Base-by-base conservation (phyloP, 30 jellyfish, hydroid and myxozoan species). In the Cassiopea xamachana region DNA sequence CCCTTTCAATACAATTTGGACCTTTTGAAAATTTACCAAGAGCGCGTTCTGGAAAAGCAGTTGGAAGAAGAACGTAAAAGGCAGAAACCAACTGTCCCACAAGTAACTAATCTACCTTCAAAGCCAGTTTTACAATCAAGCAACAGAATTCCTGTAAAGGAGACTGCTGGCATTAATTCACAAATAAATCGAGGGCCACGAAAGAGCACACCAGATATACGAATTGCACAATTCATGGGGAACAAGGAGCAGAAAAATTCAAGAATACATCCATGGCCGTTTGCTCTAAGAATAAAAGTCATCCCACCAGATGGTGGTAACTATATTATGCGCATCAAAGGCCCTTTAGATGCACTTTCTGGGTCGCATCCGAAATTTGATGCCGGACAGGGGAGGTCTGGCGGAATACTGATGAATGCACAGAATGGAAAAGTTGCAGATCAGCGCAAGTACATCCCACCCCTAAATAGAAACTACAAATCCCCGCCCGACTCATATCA, bases 301-400 rank as follows among this genome's bases (percentile, higher is more conserved):
- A 73, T 92, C 18, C 94, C 98, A 15, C 98, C 98, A 4, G 88
- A 77, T 12, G 86, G 89, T 1, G 99, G 99, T 6, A 96, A 96
- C 68, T 96, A 96, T 60, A 89, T 87, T 47, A 96, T 96, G 99
- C 90, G 97, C 68, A 90, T 96, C 44, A 88, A 91, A 67, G 99
- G 99, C 2, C 99, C 99, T 10, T 73, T 89, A 43, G 99, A 92
- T 67, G 80, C 80, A 39, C 75, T 81, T 14, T 88, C 89, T 1
- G 91, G 89, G 43, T 51, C 83, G 77, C 69, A 47, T 1, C 60
- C 90, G 1, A 82, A 84, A 16, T 73, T 61, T 17, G 93, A 78
- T 48, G 6, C 55, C 43, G 97, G 79, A 46, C 87, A 79, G 17
- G 93, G 92, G 69, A 73, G 97, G 49, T 90, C 97, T 2, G 51